These are phyloP conservation scores for Meandrusa payeni DNA, from an alignment of 2,888 invertebrate genomes.

Conservation along the genomic window DNA sequence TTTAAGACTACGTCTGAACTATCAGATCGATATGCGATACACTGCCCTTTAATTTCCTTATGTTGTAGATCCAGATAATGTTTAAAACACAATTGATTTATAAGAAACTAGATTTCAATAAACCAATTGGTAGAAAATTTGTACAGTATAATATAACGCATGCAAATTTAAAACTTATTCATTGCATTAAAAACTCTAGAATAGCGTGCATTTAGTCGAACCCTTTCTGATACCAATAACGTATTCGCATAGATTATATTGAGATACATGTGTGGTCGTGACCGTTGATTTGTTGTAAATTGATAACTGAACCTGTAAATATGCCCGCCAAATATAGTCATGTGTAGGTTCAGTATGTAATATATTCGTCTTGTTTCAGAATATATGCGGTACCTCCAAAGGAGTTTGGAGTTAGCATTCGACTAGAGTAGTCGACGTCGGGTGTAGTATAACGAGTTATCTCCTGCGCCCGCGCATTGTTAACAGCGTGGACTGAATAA, in stretches of 20 bases:
- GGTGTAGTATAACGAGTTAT: constrained; percentile 59
- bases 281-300: constrained; percentile 57
- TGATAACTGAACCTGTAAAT: constrained; percentile 43
- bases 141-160: neutral
- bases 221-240: constrained; percentile 31
- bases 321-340: constrained; percentile 22
- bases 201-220: constrained; percentile 29
- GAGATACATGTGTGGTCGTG: constrained; percentile 53
- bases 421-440: constrained; percentile 51
- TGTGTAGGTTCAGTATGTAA: constrained; percentile 16
- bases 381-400: constrained; percentile 37
- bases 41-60: no score
- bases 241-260: constrained; percentile 42
- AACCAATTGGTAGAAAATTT: constrained; percentile 9
- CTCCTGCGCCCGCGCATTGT: constrained; percentile 62
- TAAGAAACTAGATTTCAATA: neutral
- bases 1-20: no score
- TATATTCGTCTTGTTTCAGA: constrained; percentile 25
- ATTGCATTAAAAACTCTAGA: neutral
- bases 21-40: no score
- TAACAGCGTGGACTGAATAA: constrained; percentile 71
- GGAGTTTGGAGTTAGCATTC: constrained; percentile 61
- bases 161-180: neutral
- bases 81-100: no score
- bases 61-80: no score